These are phyloP conservation scores for Anoura caudifer DNA, from an alignment of 2,113 vertebrate genomes.

Conservation along the genomic window DNA sequence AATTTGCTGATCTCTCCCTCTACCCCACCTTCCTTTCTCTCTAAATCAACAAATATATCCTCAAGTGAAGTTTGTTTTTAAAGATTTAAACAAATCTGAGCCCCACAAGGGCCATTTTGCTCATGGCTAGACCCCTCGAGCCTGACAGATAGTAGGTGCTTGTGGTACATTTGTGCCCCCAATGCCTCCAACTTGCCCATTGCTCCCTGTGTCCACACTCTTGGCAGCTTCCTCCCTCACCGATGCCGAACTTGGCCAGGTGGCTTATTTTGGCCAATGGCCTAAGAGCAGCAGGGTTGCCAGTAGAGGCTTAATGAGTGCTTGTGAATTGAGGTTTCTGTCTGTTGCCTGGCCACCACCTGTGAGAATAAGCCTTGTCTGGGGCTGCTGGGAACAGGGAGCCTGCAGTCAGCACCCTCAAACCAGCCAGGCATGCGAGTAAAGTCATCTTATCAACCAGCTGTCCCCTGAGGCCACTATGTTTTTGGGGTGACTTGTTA, in stretches of 20 bases:
- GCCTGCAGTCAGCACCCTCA: fast-evolving
- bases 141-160: background rate
- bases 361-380: background rate
- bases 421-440: fast-evolving
- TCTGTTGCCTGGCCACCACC: background rate
- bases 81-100: too few relatives aligned
- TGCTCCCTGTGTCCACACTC: background rate
- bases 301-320: background rate
- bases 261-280: background rate
- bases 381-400: background rate
- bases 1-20: too few relatives aligned
- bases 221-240: background rate
- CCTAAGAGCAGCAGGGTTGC: fast-evolving
- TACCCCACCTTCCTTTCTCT: too few relatives aligned
- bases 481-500: background rate
- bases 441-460: background rate
- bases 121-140: fast-evolving
- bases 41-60: too few relatives aligned
- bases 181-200: too few relatives aligned
- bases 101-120: background rate
- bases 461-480: too few relatives aligned
- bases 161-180: background rate
- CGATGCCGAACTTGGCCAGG: background rate
- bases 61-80: too few relatives aligned
- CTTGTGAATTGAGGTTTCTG: background rate